Base-by-base conservation (phyloP, 1,140 invertebrate species). In the Anastatus disparis region DNA sequence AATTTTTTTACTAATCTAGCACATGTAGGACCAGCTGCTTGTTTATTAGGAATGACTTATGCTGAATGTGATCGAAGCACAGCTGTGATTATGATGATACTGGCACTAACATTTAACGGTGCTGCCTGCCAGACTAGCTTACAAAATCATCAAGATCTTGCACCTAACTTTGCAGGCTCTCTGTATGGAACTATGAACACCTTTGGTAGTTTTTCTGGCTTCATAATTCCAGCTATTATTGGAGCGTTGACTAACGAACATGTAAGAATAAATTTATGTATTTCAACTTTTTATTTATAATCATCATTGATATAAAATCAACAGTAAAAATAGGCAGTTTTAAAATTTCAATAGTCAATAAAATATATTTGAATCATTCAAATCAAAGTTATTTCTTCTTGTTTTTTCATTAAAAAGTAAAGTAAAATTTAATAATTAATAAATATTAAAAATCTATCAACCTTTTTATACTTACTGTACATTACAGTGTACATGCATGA, bases 91-190 rank as follows among this genome's bases (percentile, higher is more conserved):
- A 87, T 94, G 74, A 87, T 94, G 68, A 92, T 92, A 13, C 76
- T 92, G 44, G 93, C 94, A 0, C 87, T 95, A 74, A 91, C 93
- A 1, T 89, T 94, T 20, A 94, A 95, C 71, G 95, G 95, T 0
- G 93, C 94, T 44, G 92, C 93, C 0, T 94, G 93, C 22, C 87
- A 94, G 58, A 94, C 94, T 0, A 95, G 90, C 84, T 87, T 94
- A 77, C 91, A 93, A 76, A 96, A 96, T 80, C 93, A 94, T 71
- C 91, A 96, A 83, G 93, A 95, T 83, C 84, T 95, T 38, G 92
- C 93, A 0, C 92, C 92, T 2, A 95, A 94, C 81, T 93, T 89
- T 85, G 94, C 94, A 20, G 92, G 92, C 40, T 90, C 91, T 1
- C 78, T 93, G 9, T 93, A 93, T 69, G 92, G 92, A 20, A 90